Percentiles rank a stretch among this genome's conserved stretches.
Conservation (phyloP, 2,113 vertebrate genomes). For the Macroglossus sobrinus region DNA sequence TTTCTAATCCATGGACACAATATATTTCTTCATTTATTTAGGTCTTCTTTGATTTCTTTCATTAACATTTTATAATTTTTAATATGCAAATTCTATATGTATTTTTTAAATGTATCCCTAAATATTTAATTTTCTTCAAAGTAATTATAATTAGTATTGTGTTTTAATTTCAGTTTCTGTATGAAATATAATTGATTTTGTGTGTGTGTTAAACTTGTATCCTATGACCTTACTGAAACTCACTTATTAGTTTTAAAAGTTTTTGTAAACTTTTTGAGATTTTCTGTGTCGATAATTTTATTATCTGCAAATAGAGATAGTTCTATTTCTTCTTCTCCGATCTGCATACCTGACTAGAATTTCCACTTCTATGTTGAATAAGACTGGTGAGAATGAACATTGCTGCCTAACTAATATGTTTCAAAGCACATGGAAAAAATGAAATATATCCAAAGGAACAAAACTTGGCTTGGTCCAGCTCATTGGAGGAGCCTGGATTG, state of each 20-base stretch:
- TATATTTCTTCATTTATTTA: conserved; percentile 1
- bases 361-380: neutral
- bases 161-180: neutral
- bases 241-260: neutral
- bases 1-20: neutral
- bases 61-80: neutral
- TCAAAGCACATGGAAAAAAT: neutral
- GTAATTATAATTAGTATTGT: neutral
- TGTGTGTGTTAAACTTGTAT: neutral
- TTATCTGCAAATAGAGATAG: neutral
- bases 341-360: neutral
- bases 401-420: neutral
- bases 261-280: neutral
- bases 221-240: neutral
- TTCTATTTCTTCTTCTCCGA: neutral
- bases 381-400: neutral
- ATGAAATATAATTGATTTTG: neutral
- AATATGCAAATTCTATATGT: neutral
- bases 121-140: conserved; percentile 7
- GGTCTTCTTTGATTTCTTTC: neutral
- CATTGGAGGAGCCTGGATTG: neutral
- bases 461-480: neutral
- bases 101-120: neutral
- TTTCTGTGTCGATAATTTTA: neutral
- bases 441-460: neutral